Conservation (phyloP, 2,888 invertebrate genomes). For the Habroteleia sp. region DNA sequence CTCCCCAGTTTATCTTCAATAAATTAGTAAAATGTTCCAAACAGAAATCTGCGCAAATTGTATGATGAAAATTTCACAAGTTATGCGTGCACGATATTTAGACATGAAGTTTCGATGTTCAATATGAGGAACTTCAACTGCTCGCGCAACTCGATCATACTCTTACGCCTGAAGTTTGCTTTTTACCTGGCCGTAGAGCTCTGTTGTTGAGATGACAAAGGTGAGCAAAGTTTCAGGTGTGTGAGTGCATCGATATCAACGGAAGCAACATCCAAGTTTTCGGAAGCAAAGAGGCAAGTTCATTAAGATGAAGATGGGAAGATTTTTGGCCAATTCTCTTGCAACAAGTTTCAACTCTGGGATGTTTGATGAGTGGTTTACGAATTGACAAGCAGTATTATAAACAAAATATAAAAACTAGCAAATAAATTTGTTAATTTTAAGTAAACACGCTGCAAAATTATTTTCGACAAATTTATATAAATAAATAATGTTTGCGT, state of each 20-base stretch:
- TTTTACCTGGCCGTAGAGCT: constrained; percentile 77
- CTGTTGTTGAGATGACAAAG: constrained; percentile 75
- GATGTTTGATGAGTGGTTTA: constrained; percentile 9
- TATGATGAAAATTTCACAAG: too few species aligned
- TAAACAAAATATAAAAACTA: too few species aligned
- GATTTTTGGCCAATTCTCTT: constrained; percentile 24
- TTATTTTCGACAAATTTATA: too few species aligned
- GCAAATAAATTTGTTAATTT: too few species aligned
- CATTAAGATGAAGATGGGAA: constrained; percentile 31
- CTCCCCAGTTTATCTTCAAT: too few species aligned
- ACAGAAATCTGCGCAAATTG: too few species aligned
- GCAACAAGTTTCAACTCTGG: not conserved
- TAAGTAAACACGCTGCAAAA: too few species aligned
- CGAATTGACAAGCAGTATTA: constrained; percentile 6
- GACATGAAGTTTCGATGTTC: constrained; percentile 33
- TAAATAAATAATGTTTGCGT: too few species aligned
- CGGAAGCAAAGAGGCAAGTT: constrained; percentile 31
- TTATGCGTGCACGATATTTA: constrained; percentile 34
- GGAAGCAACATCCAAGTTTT: constrained; percentile 52
- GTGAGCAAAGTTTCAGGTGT: constrained; percentile 81
- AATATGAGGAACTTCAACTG: constrained; percentile 30
- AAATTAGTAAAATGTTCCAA: too few species aligned
- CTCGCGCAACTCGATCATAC: constrained; percentile 71
- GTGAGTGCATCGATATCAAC: constrained; percentile 76
- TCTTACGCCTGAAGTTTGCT: constrained; percentile 81